Percentiles rank a stretch among this genome's conserved stretches.
These are phyloP conservation scores for Macrophya annulata DNA, from an alignment of 2,888 invertebrate genomes.

Conservation along the genomic window DNA sequence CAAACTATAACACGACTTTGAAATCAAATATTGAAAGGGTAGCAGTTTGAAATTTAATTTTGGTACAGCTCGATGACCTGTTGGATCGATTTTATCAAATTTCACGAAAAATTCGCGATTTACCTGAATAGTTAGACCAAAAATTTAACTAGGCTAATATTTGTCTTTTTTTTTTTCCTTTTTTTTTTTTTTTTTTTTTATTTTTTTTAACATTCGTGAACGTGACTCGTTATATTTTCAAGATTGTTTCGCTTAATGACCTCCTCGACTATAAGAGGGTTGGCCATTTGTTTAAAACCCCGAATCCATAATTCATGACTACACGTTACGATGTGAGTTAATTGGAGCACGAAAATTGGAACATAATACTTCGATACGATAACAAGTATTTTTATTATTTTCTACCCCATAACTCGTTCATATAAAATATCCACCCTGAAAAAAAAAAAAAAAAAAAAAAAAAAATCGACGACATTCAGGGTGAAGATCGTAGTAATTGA, in stretches of 20 bases:
- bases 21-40: not conserved
- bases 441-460: not conserved
- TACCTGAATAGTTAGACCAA: not conserved
- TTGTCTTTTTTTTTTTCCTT: not conserved
- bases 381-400: not conserved
- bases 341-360: slow-evolving; percentile 12
- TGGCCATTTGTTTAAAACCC: not conserved
- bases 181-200: no score
- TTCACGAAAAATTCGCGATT: no score
- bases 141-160: not conserved
- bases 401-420: not conserved
- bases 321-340: not conserved
- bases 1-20: not conserved
- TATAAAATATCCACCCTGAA: not conserved
- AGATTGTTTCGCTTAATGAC: not conserved
- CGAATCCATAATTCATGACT: slow-evolving; percentile 9
- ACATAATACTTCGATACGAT: not conserved
- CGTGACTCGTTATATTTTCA: not conserved
- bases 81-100: not conserved
- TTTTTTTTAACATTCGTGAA: not conserved
- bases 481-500: not conserved
- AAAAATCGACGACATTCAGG: not conserved
- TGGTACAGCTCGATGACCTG: not conserved
- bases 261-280: not conserved
- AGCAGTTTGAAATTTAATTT: not conserved